Evolutionary conservation across 2,888 invertebrate genomes (phyloP).

Genomic region (Brachylomia viminalis): DNA sequence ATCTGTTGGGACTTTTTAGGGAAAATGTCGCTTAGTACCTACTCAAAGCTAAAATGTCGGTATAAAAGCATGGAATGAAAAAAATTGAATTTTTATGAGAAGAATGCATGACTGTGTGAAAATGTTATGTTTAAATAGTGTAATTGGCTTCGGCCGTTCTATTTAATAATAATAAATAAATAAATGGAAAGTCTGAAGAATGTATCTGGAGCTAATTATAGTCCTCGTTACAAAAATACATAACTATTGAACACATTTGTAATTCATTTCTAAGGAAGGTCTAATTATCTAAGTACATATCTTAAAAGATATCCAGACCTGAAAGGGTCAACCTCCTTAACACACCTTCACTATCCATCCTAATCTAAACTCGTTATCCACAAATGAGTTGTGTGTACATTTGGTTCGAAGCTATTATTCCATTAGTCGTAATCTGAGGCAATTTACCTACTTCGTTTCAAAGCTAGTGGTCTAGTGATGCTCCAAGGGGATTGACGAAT

Average conservation of each 20-base stretch:
- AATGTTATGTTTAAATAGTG: too few relatives aligned
- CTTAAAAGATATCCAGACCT: not conserved
- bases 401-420: conserved; percentile 43
- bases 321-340: not conserved
- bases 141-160: too few relatives aligned
- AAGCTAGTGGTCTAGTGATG: conserved; percentile 22
- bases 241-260: not conserved
- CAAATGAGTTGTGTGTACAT: conserved; percentile 43
- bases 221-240: not conserved
- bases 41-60: not conserved
- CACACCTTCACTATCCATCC: not conserved
- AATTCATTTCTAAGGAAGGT: not conserved
- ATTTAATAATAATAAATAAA: too few relatives aligned
- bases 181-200: not conserved
- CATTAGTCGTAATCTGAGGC: conserved; percentile 48
- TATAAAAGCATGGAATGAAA: too few relatives aligned
- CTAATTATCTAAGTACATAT: not conserved
- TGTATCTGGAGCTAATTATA: not conserved
- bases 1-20: not conserved
- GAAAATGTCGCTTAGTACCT: not conserved
- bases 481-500: conserved; percentile 9
- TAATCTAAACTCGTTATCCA: conserved; percentile 35
- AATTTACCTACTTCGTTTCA: conserved; percentile 23
- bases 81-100: too few relatives aligned
- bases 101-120: too few relatives aligned